phyloP scores from a whole-genome alignment of 64 coral and sea anemone genomes.

The Dendronephthya gigantea region DNA sequence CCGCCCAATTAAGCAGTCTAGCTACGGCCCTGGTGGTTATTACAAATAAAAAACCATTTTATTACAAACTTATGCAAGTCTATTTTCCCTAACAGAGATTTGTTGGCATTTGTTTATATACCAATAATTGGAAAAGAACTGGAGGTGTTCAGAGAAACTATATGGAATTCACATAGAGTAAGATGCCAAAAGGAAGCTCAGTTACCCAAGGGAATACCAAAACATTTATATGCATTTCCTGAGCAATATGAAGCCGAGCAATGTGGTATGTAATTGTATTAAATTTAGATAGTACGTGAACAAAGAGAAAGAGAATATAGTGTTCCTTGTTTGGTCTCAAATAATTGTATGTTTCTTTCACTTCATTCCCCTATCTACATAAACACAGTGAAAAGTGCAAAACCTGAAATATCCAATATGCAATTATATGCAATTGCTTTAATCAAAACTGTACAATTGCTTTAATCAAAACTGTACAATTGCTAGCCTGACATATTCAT shows the following conservation, averaged over 20 bases:
- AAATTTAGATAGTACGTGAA: no score
- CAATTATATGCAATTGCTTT: no score
- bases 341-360: no score
- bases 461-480: not conserved
- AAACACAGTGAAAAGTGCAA: no score
- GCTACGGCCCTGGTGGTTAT: no score
- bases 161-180: constrained; percentile 42
- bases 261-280: constrained; percentile 31
- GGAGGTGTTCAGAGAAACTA: constrained; percentile 3
- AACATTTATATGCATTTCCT: constrained; percentile 29
- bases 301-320: not conserved
- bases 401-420: no score
- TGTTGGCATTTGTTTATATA: not conserved
- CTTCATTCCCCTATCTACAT: no score
- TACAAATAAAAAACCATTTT: no score
- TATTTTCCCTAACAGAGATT: constrained; percentile 1
- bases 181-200: constrained; percentile 42
- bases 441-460: no score
- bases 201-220: constrained; percentile 48
- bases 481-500: no score
- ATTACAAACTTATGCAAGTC: not conserved
- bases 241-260: constrained; percentile 47
- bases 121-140: constrained; percentile 21
- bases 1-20: no score
- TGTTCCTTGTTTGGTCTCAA: no score